Percentiles rank a stretch among this genome's conserved stretches.
Evolutionary conservation across 2,888 invertebrate genomes (phyloP).

Genomic region (Orthosia incerta): DNA sequence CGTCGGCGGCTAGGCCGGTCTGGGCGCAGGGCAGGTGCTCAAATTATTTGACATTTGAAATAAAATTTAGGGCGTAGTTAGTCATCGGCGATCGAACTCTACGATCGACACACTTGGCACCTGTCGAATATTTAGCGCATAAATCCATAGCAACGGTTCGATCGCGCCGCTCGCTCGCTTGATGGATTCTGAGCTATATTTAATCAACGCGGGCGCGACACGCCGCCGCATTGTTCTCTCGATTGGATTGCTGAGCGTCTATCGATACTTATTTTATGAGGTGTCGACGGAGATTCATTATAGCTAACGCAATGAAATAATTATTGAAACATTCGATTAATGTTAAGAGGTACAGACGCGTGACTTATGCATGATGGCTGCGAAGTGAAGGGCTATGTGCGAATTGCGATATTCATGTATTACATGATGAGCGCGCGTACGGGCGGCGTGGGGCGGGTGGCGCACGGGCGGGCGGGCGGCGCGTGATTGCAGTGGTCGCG

Average conservation of each 20-base stretch:
- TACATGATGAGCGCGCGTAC: slow-evolving; percentile 51
- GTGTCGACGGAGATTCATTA: slow-evolving; percentile 78
- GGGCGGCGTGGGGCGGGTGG: slow-evolving; percentile 60
- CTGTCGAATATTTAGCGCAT: slow-evolving; percentile 91
- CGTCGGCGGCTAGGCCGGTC: slow-evolving; percentile 40
- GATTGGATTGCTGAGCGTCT: slow-evolving; percentile 84
- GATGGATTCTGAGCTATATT: slow-evolving; percentile 90
- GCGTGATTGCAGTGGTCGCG: slow-evolving; percentile 90
- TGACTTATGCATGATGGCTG: slow-evolving; percentile 54
- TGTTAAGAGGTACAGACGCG: slow-evolving; percentile 47
- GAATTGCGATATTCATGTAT: slow-evolving; percentile 57
- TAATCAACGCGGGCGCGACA: slow-evolving; percentile 87
- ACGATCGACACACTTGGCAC: slow-evolving; percentile 91
- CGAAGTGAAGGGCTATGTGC: slow-evolving; percentile 50
- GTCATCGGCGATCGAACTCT: slow-evolving; percentile 89
- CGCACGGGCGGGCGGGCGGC: slow-evolving; percentile 73
- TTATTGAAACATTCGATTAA: slow-evolving; percentile 61
- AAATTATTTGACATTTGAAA: slow-evolving; percentile 91
- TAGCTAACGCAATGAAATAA: slow-evolving; percentile 62
- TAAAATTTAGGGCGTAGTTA: slow-evolving; percentile 90
- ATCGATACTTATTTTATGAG: slow-evolving; percentile 82
- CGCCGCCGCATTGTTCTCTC: slow-evolving; percentile 87
- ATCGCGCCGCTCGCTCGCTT: slow-evolving; percentile 82
- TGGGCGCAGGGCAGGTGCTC: slow-evolving; percentile 83
- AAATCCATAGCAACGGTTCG: slow-evolving; percentile 90